Evolutionary conservation across 1,140 invertebrate species (phyloP).

Genomic region (Melitaea cinxia): DNA sequence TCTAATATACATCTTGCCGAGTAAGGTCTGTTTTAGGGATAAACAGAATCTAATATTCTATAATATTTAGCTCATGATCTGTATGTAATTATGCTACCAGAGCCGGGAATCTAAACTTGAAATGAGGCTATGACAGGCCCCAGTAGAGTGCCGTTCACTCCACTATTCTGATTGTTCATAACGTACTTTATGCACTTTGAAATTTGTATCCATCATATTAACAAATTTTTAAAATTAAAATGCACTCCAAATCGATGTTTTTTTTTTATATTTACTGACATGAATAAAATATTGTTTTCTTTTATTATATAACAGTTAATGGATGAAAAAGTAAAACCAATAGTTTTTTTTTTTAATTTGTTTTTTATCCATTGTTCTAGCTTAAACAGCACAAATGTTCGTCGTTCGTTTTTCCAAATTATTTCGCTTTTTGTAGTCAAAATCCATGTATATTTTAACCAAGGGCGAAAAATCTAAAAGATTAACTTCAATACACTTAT

Average conservation of each 20-base stretch:
- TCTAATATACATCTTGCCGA: constrained; percentile 3
- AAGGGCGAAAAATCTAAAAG: too few species aligned
- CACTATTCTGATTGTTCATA: constrained; percentile 33
- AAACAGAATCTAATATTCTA: constrained; percentile 29
- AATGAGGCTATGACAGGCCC: constrained; percentile 45
- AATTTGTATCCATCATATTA: constrained; percentile 18
- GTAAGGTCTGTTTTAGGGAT: constrained; percentile 5
- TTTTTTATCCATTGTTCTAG: too few species aligned
- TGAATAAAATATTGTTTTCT: not conserved
- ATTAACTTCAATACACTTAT: too few species aligned
- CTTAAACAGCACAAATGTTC: too few species aligned
- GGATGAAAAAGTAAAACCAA: too few species aligned
- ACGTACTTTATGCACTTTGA: constrained; percentile 23
- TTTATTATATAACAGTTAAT: too few species aligned
- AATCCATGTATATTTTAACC: too few species aligned
- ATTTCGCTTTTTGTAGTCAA: too few species aligned
- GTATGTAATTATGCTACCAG: constrained; percentile 36
- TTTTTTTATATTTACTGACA: not conserved
- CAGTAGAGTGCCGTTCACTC: constrained; percentile 37
- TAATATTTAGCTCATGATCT: constrained; percentile 34
- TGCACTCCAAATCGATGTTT: not conserved
- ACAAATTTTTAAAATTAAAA: not conserved
- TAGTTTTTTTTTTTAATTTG: too few species aligned
- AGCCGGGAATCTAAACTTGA: constrained; percentile 39
- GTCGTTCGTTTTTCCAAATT: too few species aligned